These are phyloP conservation scores for Dendronephthya gigantea DNA, from an alignment of 64 coral and sea anemone species.

Conservation along the genomic window DNA sequence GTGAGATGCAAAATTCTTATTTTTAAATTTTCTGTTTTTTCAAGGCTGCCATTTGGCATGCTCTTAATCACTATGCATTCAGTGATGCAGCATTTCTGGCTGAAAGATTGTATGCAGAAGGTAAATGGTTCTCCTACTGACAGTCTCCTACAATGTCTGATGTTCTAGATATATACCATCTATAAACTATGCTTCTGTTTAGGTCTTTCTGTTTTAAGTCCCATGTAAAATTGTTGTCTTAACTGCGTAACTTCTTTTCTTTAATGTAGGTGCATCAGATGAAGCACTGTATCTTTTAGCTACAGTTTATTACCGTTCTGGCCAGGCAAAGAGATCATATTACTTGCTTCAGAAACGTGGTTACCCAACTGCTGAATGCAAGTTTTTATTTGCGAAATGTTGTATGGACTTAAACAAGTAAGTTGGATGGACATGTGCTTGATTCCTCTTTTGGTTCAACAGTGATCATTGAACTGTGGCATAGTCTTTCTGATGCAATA, in stretches of 20 bases:
- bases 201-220: too few species aligned
- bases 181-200: too few species aligned
- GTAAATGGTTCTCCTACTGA: slow-evolving; percentile 13
- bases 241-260: neutral
- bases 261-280: slow-evolving; percentile 57
- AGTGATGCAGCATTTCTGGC: slow-evolving; percentile 90
- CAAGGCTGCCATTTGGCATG: slow-evolving; percentile 95
- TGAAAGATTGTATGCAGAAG: slow-evolving; percentile 90
- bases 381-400: slow-evolving; percentile 98
- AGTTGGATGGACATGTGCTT: too few species aligned
- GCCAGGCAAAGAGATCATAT: slow-evolving; percentile 62
- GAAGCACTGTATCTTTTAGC: slow-evolving; percentile 77
- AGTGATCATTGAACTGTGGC: slow-evolving; percentile 4
- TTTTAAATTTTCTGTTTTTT: too few species aligned
- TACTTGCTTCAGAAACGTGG: slow-evolving; percentile 66
- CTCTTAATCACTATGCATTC: slow-evolving; percentile 85
- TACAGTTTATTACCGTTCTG: slow-evolving; percentile 78
- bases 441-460: too few species aligned
- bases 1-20: too few species aligned
- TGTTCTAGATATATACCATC: too few species aligned
- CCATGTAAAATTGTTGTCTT: too few species aligned
- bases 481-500: too few species aligned
- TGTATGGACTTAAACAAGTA: slow-evolving; percentile 93
- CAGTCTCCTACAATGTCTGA: too few species aligned
- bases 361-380: slow-evolving; percentile 61